Base-by-base conservation (phyloP, 2,113 vertebrate genomes). In the Butorides virescens region DNA sequence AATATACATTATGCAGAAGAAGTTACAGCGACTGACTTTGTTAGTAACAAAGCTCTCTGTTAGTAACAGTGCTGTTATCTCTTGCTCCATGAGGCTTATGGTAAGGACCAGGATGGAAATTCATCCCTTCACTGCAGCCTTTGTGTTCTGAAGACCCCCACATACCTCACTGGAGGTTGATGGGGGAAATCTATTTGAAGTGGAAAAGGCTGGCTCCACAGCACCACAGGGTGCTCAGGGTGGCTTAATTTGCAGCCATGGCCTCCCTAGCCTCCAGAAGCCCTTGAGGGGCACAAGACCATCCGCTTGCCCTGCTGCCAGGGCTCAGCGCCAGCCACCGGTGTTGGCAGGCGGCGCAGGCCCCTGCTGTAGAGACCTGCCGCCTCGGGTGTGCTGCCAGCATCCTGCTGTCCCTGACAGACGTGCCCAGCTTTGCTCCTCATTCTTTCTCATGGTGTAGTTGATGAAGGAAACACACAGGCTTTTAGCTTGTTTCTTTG, bases 361-460 rank as follows among this genome's bases (percentile, higher is more conserved):
- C 68, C 94, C 68, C 88, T 94, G 83, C 67, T 88, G 34, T 26
- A 91, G 71, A 66, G 66, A 91, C 22, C 52, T 92, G 79, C 10
- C 16, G 27, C 59, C 6, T 1, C 50, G 71, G 55, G 19, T 86
- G 67, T 34, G 81, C 44, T 90, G 81, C 74, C 90, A 77, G 68
- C 49, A 44, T 67, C 88, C 56, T 68, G 52, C 93, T 81, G 68
- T 25, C 61, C 61, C 71, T 65, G 39, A 52, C 61, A 92, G 88
- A 63, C 1, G 0, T 13, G 44, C 19, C 22, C 68, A 61, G 53
- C 22, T 72, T 63, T 75, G 61, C 47, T 91, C 37, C 47, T 53
- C 36, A 58, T 34, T 52, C 18, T 71, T n/a, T 55, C 21, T 74
- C 39, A 9, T 30, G 32, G 36, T 70, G 53, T 53, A 42, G n/a